Conservation (phyloP, 2,888 invertebrate genomes). For the Drosophila mercatorum region DNA sequence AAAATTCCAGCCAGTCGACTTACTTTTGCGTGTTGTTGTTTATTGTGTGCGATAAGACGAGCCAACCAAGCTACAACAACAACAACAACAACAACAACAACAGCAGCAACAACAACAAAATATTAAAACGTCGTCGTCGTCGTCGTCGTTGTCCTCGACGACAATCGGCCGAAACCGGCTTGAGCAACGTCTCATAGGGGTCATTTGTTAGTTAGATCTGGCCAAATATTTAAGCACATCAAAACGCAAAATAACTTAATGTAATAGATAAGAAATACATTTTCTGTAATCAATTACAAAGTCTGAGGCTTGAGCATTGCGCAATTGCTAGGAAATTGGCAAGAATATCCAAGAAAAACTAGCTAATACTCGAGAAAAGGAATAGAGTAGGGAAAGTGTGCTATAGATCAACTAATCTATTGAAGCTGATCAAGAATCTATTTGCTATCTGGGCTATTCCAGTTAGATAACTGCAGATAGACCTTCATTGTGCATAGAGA, state of each 20-base stretch:
- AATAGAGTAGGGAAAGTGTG: no score
- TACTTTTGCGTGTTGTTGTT: slow-evolving; percentile 74
- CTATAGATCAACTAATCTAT: no score
- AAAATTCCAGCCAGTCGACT: slow-evolving; percentile 81
- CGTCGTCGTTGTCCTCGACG: slow-evolving; percentile 20
- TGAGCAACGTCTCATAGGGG: slow-evolving; percentile 49
- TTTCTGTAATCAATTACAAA: background rate
- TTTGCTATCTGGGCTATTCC: no score
- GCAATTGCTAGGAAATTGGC: background rate
- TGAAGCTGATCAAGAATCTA: no score
- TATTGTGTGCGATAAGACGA: slow-evolving; percentile 74
- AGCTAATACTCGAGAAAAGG: background rate
- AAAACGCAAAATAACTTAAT: background rate
- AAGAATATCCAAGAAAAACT: background rate
- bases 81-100: slow-evolving; percentile 34
- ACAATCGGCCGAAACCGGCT: slow-evolving; percentile 67
- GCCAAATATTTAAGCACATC: slow-evolving; percentile 1
- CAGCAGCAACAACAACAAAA: slow-evolving; percentile 42
- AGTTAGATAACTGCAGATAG: no score
- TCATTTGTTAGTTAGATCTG: slow-evolving; percentile 44
- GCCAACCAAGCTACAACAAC: slow-evolving; percentile 40
- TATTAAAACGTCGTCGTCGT: slow-evolving; percentile 58
- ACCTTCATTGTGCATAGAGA: no score
- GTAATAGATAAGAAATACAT: background rate
- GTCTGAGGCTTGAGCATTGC: no score